phyloP scores from a whole-genome alignment of 2,888 invertebrate species.

The Onchidella celtica region DNA sequence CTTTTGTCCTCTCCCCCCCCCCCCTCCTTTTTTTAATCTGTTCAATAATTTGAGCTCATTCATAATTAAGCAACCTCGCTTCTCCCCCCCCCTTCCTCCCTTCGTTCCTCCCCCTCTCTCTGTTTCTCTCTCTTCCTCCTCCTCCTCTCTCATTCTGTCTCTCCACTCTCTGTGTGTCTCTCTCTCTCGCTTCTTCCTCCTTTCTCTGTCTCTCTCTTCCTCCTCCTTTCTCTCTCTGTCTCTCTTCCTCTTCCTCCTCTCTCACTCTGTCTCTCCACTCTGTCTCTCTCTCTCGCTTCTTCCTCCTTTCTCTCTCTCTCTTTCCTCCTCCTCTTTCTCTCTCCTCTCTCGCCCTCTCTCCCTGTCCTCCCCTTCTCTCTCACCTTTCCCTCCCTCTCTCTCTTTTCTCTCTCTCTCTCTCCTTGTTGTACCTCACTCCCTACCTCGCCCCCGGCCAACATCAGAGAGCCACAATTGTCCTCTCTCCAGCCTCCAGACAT shows the following conservation, averaged over 20 bases:
- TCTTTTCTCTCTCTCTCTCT: not conserved
- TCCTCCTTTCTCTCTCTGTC: not conserved
- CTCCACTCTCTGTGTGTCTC: not conserved
- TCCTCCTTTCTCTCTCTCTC: not conserved
- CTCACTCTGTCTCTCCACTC: not conserved
- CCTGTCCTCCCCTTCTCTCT: not conserved
- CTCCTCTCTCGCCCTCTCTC: not conserved
- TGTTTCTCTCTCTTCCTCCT: not conserved
- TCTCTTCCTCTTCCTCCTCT: not conserved
- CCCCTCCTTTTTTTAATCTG: not conserved
- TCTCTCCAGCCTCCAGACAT: too few species aligned
- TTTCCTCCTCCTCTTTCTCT: not conserved
- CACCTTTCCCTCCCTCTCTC: not conserved
- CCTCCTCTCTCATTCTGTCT: not conserved
- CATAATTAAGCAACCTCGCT: not conserved
- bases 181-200: not conserved
- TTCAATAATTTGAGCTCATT: not conserved
- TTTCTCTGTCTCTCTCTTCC: not conserved
- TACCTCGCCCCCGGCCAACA: too few species aligned
- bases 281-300: not conserved
- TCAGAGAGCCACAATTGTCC: too few species aligned
- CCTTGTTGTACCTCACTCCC: not conserved
- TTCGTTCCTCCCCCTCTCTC: not conserved
- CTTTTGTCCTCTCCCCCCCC: not conserved
- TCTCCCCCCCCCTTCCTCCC: not conserved